Evolutionary conservation across 2,888 invertebrate species (phyloP), one percentile per base, ranked within the genome.

Genomic region (Pristionchus arcanus): DNA sequence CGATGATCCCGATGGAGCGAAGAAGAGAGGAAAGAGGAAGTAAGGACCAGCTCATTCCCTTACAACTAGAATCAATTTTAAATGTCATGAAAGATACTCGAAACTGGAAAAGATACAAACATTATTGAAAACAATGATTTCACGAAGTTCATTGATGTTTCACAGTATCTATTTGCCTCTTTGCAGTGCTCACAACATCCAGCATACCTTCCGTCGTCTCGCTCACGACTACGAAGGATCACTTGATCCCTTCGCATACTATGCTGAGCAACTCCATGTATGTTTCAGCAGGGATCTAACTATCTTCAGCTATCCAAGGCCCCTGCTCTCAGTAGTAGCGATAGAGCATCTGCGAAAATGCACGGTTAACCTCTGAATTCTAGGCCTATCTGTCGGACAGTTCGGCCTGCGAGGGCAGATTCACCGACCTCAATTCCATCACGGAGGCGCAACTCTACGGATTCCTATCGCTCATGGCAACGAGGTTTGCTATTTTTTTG

Each of bases 351-450:
- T 5, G 9, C 42, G 9, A 42, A 42, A 42, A 49, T 49, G 9
- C 3, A 49, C 15, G 34, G 9, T 9, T 9, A 16, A 37, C 16
- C 86, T 16, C 19, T 84, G 53, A 84, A 0, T 37, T 87, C 21
- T 81, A 89, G 89, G n/a, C 11, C 5, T 66, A 89, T 28, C 89
- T 89, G 13, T 63, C 89, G 37, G 59, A 89, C 16, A 5, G 21
- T n/a, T 89, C 89, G 37, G 81, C 81, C 5, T 89, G 89, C 81
- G 66, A 89, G 34, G 49, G 71, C 25, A 63, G 19, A 19, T 81
- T 89, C 89, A 63, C 89, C 49, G 81, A 89, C 49, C 77, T 89
- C 81, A 89, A 89, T 66, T 81, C 81, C 34, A 63, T 89, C 81
- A 28, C 89, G 42, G 89, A 89, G 31, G 89, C 77, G 11, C 89